Percentiles rank a stretch among this genome's conserved stretches.
These are phyloP conservation scores for Chaetoderma sp. DNA, from an alignment of 2,888 invertebrate genomes.

Conservation along the genomic window DNA sequence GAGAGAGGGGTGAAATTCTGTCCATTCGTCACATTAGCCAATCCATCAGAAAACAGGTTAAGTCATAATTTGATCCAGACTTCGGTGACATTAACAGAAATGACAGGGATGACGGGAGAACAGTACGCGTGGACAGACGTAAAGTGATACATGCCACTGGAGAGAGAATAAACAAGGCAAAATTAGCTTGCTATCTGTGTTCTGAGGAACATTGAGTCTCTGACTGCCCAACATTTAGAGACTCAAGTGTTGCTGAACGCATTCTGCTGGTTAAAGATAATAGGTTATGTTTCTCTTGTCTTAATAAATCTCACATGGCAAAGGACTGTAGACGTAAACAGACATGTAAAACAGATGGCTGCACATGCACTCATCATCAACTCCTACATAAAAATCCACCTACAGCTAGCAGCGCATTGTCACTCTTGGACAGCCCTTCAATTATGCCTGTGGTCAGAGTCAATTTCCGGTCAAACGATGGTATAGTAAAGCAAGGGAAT, in stretches of 20 bases:
- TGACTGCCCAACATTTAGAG: constrained; percentile 4
- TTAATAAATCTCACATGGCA: background rate
- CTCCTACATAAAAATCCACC: constrained; percentile 10
- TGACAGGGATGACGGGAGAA: background rate
- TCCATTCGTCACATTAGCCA: background rate
- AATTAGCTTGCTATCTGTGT: background rate
- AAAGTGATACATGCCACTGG: too few relatives aligned
- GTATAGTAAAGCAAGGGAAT: constrained; percentile 6
- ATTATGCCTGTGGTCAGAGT: constrained; percentile 9
- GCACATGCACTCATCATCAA: constrained; percentile 3
- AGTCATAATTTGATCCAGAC: too few relatives aligned
- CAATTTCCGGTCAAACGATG: background rate
- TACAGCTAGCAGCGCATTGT: background rate
- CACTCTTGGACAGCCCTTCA: background rate
- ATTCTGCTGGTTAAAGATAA: background rate
- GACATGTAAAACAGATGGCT: background rate
- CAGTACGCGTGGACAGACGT: too few relatives aligned
- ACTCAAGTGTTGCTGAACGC: background rate
- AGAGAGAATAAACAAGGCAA: too few relatives aligned
- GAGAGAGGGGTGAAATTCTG: background rate
- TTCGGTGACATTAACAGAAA: too few relatives aligned
- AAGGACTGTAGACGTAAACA: background rate
- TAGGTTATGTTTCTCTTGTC: constrained; percentile 10
- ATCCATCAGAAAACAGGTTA: too few relatives aligned
- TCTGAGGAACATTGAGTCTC: background rate